phyloP scores from a whole-genome alignment of 2,888 invertebrate genomes.

The Hartigia nigra region DNA sequence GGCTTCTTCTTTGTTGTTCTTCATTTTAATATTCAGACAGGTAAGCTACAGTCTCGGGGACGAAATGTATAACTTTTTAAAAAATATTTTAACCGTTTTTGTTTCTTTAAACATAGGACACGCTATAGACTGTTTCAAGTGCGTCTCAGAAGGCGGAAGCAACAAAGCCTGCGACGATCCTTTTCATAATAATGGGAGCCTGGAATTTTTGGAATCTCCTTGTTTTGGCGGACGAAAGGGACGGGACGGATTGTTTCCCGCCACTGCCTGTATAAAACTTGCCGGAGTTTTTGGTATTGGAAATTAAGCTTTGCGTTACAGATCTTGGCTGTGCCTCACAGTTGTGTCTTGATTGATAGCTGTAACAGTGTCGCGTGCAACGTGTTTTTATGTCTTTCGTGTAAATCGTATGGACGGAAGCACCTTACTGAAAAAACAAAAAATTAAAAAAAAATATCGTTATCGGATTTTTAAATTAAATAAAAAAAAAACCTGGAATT shows the following conservation, averaged over 20 bases:
- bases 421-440: background rate
- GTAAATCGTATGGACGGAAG: background rate
- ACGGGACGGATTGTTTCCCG: slow-evolving; percentile 93
- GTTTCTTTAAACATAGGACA: slow-evolving; percentile 60
- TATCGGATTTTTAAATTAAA: too few species aligned
- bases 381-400: background rate
- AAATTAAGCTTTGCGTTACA: background rate
- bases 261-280: slow-evolving; percentile 96
- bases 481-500: too few species aligned
- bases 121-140: slow-evolving; percentile 96
- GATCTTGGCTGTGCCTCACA: background rate
- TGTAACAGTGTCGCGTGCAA: too few species aligned
- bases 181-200: slow-evolving; percentile 91
- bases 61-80: accelerated
- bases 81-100: background rate
- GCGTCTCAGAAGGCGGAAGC: slow-evolving; percentile 89
- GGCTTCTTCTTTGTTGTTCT: background rate
- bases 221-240: slow-evolving; percentile 96
- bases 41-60: background rate
- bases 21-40: background rate
- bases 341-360: background rate
- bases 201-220: slow-evolving; percentile 85
- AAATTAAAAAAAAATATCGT: too few species aligned
- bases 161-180: slow-evolving; percentile 95
- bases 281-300: slow-evolving; percentile 85